Base-by-base conservation (phyloP, 2,113 vertebrate genomes). In the Osmerus mordax region DNA sequence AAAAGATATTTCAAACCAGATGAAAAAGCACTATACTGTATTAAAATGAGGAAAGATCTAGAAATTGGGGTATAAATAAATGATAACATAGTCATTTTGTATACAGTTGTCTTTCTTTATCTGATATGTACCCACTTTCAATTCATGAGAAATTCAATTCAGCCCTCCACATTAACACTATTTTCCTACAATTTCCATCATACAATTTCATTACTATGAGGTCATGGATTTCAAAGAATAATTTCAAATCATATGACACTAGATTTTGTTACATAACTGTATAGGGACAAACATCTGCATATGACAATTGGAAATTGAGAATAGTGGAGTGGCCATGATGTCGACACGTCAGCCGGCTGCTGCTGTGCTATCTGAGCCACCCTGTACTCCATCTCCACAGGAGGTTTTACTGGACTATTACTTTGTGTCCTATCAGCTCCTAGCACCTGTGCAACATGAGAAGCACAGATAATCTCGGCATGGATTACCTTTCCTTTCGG, bases 391-490 rank as follows among this genome's bases (percentile, higher is more conserved):
- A 59, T 71, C 77, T 77, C 70, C 65, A 59, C 77, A 58, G 15
- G 72, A 32, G 67, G 74, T 67, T 41, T 74, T 69, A n/a, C 55
- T 69, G 72, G 47, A 69, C 75, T 74, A 67, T 80, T 65, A 73
- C 83, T 79, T 64, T 41, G 70, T 67, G 76, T 79, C 76, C 14
- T 89, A 88, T 89, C 87, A 81, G 85, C 68, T 51, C 36, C 62
- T 63, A 23, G 52, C 85, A 88, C 87, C 88, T 88, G 88, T 69
- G 72, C 76, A 71, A 83, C 84, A 83, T 80, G 80, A 81, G 71
- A 81, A 71, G 52, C 69, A 21, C 70, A 28, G 71, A 80, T 88
- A 83, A 89, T 88, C 78, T 81, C 60, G 5, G 73, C 54, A 29
- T 65, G 83, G 86, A 84, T 88, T 84, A 83, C 81, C 82, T 79